phyloP scores from a whole-genome alignment of 2,797 vertebrate species.

The Lagorchestes hirsutus region DNA sequence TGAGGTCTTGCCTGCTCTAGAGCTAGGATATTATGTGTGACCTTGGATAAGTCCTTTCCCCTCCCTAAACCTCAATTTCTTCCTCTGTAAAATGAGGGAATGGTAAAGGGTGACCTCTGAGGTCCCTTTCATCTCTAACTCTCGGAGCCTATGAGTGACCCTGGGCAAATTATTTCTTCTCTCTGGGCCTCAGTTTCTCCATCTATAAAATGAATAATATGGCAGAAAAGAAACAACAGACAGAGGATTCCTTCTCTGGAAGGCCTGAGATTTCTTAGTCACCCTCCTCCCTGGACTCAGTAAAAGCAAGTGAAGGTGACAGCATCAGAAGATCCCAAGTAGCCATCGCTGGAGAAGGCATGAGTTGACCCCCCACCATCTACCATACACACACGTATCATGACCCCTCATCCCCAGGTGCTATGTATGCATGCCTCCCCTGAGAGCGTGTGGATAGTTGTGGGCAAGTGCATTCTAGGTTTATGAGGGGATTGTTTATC shows the following conservation, averaged over 20 bases:
- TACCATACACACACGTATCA: background rate
- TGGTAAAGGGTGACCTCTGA: background rate
- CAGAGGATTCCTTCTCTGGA: background rate
- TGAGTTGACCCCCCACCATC: fast-evolving
- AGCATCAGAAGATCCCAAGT: background rate
- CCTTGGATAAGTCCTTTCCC: background rate
- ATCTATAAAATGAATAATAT: background rate
- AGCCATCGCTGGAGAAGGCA: background rate
- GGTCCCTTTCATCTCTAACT: too few species aligned
- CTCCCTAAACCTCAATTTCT: too few species aligned
- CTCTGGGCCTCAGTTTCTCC: background rate
- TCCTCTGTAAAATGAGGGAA: background rate
- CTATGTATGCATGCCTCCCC: background rate
- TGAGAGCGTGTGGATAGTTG: background rate
- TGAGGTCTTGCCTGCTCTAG: background rate
- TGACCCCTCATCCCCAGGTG: background rate
- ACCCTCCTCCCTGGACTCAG: background rate
- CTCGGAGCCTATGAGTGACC: background rate
- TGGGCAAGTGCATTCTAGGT: background rate
- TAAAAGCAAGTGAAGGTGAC: background rate
- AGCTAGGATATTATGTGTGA: background rate
- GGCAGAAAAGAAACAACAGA: background rate
- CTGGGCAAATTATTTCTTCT: background rate
- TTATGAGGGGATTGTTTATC: background rate
- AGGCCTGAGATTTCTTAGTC: background rate